A percentile compares a stretch with the other conserved stretches of the same genome.
Conservation (phyloP, 2,888 invertebrate genomes). For the Busseola fusca region DNA sequence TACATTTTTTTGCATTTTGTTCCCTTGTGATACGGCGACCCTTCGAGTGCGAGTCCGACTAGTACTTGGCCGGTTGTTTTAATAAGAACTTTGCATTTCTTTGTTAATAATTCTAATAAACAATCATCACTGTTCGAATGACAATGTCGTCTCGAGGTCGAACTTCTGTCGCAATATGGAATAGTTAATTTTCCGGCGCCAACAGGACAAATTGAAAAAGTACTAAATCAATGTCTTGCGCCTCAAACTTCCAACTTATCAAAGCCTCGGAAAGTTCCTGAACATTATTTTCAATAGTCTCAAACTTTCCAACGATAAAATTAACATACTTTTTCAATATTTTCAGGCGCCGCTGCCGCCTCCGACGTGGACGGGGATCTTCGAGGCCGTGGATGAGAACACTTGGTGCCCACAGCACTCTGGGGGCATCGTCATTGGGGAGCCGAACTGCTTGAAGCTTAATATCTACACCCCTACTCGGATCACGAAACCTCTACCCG, state of each 20-base stretch:
- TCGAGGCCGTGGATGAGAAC: constrained; percentile 81
- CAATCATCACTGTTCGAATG: constrained; percentile 7
- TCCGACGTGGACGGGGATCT: constrained; percentile 79
- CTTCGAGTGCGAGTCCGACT: too few species aligned
- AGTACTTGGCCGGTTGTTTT: not conserved
- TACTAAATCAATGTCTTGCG: constrained; percentile 48
- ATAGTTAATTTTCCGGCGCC: constrained; percentile 23
- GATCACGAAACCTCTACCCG: constrained; percentile 77
- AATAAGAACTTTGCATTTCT: constrained; percentile 7
- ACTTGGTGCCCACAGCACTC: constrained; percentile 80
- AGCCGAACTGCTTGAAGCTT: constrained; percentile 80
- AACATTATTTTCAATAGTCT: constrained; percentile 50
- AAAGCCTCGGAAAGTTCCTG: constrained; percentile 44
- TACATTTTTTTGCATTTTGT: too few species aligned
- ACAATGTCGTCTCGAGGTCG: constrained; percentile 28
- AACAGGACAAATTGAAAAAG: constrained; percentile 50
- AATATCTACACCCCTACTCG: constrained; percentile 78
- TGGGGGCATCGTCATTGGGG: constrained; percentile 73
- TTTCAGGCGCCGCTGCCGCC: constrained; percentile 84
- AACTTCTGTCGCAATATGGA: constrained; percentile 33
- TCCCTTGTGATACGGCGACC: too few species aligned
- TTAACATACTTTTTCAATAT: constrained; percentile 40
- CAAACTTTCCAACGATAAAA: constrained; percentile 44
- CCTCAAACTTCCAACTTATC: constrained; percentile 50
- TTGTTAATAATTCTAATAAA: not conserved